These are phyloP conservation scores for Elmis aenea DNA, from an alignment of 2,888 invertebrate genomes.

Conservation along the genomic window DNA sequence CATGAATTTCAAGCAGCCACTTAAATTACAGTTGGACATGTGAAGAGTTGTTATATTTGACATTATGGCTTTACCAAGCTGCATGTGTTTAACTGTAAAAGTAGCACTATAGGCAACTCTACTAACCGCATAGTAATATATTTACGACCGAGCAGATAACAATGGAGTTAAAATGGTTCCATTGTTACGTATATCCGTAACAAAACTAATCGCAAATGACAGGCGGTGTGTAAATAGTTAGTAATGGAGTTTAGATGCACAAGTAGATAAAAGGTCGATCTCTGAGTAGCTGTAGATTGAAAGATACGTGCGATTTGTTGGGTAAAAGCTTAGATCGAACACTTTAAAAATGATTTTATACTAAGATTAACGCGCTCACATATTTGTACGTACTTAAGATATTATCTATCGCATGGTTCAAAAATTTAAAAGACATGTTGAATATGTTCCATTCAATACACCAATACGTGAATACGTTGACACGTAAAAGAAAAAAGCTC, in stretches of 20 bases:
- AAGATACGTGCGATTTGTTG: slow-evolving; percentile 13
- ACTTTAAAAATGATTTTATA: slow-evolving; percentile 18
- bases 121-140: slow-evolving; percentile 24
- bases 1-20: too few species aligned
- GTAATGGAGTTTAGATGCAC: slow-evolving; percentile 32
- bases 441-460: too few species aligned
- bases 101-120: too few species aligned
- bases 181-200: slow-evolving; percentile 38
- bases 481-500: too few species aligned
- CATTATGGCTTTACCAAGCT: too few species aligned
- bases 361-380: slow-evolving; percentile 18
- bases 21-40: too few species aligned
- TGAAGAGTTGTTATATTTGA: too few species aligned
- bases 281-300: slow-evolving; percentile 13
- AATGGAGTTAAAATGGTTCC: slow-evolving; percentile 30
- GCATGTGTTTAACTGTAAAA: too few species aligned
- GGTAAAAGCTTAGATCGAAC: slow-evolving; percentile 14
- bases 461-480: too few species aligned
- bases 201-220: slow-evolving; percentile 41
- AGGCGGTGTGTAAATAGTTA: slow-evolving; percentile 40
- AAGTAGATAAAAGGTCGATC: slow-evolving; percentile 11
- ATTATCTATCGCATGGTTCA: too few species aligned
- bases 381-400: too few species aligned
- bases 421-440: too few species aligned
- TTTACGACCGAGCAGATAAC: slow-evolving; percentile 27